These are phyloP conservation scores for Carassius auratus DNA, from an alignment of 2,113 vertebrate species.

Conservation along the genomic window DNA sequence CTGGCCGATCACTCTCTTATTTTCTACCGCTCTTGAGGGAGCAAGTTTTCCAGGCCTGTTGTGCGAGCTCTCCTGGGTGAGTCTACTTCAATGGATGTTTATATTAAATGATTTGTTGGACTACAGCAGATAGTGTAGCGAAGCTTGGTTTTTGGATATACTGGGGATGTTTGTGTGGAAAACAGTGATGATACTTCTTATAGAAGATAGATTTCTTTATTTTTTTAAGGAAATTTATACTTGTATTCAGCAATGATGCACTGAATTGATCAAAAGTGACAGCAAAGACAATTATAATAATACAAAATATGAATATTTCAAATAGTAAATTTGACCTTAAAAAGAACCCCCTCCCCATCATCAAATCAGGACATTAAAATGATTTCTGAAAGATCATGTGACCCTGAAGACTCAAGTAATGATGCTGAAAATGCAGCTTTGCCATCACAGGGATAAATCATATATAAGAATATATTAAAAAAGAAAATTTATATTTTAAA, in stretches of 20 bases:
- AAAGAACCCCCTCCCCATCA: too few species aligned
- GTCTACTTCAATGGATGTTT: conserved; percentile 39
- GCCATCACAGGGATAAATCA: too few species aligned
- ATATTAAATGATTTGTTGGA: conserved; percentile 30
- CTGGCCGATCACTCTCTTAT: conserved; percentile 38
- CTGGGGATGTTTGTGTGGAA: neutral
- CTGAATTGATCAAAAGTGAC: neutral
- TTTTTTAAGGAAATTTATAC: neutral
- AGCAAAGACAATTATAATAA: neutral
- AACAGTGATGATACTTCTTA: neutral
- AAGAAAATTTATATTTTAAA: too few species aligned
- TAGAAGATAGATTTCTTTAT: too few species aligned
- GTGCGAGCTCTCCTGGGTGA: conserved; percentile 57
- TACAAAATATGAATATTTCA: neutral
- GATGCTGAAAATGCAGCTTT: too few species aligned
- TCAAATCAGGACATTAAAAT: too few species aligned
- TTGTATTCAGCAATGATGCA: neutral
- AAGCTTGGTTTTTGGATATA: neutral
- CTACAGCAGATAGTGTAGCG: neutral
- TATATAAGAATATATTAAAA: too few species aligned
- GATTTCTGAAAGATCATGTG: neutral
- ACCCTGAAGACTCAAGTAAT: neutral
- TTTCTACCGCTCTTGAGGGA: conserved; percentile 56
- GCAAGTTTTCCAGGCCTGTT: conserved; percentile 49
- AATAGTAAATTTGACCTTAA: too few species aligned